Conservation (phyloP, 2,888 invertebrate genomes). For the Stomorhina lunata region DNA sequence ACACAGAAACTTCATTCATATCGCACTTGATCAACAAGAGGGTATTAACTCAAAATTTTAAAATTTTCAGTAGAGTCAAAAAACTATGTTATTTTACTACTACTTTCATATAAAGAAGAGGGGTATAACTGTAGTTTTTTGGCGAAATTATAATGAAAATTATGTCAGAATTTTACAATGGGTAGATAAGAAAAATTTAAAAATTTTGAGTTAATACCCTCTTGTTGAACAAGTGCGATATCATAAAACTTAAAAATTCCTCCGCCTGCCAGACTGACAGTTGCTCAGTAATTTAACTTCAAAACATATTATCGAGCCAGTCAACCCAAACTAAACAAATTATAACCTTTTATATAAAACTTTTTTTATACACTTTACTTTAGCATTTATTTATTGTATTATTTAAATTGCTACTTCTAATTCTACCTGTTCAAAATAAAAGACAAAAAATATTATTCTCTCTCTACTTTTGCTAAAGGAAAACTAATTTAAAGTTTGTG, state of each 20-base stretch:
- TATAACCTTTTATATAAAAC: constrained; percentile 49
- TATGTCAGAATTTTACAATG: too few relatives aligned
- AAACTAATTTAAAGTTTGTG: constrained; percentile 33
- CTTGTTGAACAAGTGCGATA: too few relatives aligned
- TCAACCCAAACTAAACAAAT: constrained; percentile 49
- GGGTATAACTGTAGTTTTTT: too few relatives aligned
- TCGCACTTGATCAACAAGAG: not conserved
- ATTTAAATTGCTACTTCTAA: constrained; percentile 47
- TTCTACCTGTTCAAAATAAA: constrained; percentile 20
- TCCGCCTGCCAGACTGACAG: constrained; percentile 2
- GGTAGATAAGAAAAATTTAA: too few relatives aligned
- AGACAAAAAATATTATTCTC: not conserved
- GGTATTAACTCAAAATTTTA: too few relatives aligned
- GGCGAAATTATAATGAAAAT: too few relatives aligned
- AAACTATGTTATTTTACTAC: too few relatives aligned
- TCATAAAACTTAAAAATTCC: constrained; percentile 36
- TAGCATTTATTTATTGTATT: constrained; percentile 2
- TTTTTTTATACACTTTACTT: not conserved
- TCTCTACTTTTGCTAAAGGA: constrained; percentile 10
- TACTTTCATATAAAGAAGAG: too few relatives aligned
- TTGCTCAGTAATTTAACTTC: constrained; percentile 17
- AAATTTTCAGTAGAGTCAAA: too few relatives aligned
- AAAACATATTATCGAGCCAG: constrained; percentile 9
- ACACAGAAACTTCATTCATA: not conserved
- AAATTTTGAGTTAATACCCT: too few relatives aligned